Evolutionary conservation across 2,888 invertebrate genomes (phyloP), one percentile per base, ranked within the genome.

Genomic region (Eledona agricola): DNA sequence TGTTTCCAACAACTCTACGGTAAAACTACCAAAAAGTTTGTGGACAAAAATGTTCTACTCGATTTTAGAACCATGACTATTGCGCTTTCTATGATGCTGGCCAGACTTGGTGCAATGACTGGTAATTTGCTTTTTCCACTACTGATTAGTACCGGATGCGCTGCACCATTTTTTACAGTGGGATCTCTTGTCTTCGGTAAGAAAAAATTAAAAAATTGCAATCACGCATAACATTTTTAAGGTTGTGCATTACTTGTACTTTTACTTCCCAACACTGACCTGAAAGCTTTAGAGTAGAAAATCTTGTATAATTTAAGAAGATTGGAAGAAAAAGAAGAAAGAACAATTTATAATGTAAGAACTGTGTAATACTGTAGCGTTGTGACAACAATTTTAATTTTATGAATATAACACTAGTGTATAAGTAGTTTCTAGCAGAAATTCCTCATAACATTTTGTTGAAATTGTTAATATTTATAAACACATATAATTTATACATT

Each of bases 41-140:
- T 13, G 1, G 16, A 42, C 3, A 2, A 1, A 17, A 7, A 15
- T 9, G 12, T 7, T 17, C 1, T 1, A 19, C 15, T 19, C 4
- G 10, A 4, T 75, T 77, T 1, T 71, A 88, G 88, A 67, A 87
- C 88, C 1, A 84, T 88, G 82, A 84, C 88, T 0, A 80, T 89
- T 63, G 82, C 87, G 0, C 77, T 83, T 2, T 82, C 84, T 16
- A 80, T 89, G 78, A 87, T 88, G 86, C 78, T 78, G 28, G 89
- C 87, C 1, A 79, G 89, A 17, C 63, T 83, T n/a, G 89, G 89
- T 2, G 86, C 88, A 3, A 80, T 88, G 32, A 72, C 81, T 1
- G 89, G 89, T 4, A 88, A 88, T 58, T 74, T 89, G 26, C 66
- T 84, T 1, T 89, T 89, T 67, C 89, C 89, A 0, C 77, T 84